Percentiles rank a stretch among this genome's conserved stretches.
Evolutionary conservation across 2,113 vertebrate genomes (phyloP).

Genomic region (Malurus cyaneus): DNA sequence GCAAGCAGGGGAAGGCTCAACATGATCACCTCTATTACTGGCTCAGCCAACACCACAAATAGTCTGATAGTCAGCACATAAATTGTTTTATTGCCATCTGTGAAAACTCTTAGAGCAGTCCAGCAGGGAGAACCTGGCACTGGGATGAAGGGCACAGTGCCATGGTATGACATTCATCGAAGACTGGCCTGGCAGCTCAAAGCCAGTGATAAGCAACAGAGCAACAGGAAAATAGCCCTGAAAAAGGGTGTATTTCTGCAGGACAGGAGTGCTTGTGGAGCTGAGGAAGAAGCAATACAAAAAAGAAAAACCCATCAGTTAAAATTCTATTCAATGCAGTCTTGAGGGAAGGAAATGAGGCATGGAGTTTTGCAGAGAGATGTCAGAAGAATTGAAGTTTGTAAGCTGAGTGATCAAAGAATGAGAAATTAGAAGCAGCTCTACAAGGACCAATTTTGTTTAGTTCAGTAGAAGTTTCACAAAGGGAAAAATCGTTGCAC

Average conservation of each 20-base stretch:
- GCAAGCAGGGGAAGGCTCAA: not conserved
- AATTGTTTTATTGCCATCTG: not conserved
- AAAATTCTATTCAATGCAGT: not conserved
- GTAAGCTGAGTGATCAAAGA: not conserved
- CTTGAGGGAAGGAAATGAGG: not conserved
- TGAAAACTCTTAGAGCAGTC: not conserved
- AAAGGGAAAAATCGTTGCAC: not conserved
- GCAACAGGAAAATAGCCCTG: not conserved
- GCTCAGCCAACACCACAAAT: not conserved
- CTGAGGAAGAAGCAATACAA: not conserved
- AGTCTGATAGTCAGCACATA: not conserved
- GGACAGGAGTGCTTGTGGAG: not conserved
- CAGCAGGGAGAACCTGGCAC: not conserved
- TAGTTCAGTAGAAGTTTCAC: not conserved
- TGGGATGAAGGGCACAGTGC: not conserved
- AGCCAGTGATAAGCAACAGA: not conserved
- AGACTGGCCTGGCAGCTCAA: not conserved
- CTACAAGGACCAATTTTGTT: not conserved
- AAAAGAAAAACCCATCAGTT: not conserved
- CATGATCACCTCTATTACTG: not conserved
- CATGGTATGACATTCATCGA: fast-evolving
- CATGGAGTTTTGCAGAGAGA: not conserved
- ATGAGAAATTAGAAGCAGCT: not conserved
- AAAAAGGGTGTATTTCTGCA: not conserved
- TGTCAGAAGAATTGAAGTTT: not conserved